Evolutionary conservation across 2,113 vertebrate species (phyloP).

Genomic region (Pampusana beccarii): DNA sequence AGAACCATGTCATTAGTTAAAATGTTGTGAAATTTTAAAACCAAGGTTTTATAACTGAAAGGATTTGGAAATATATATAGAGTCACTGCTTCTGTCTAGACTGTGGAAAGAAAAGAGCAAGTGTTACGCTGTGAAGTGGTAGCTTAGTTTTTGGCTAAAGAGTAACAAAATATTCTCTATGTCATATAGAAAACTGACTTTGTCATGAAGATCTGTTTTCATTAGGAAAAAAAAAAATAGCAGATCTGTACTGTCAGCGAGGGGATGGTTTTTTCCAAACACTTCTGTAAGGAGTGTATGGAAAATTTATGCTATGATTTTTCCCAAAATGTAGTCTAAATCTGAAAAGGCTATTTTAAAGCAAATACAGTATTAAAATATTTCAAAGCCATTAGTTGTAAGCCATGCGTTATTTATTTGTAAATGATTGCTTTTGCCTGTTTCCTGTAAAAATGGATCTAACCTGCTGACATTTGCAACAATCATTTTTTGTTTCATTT

Average conservation of each 20-base stretch:
- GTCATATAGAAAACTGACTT: neutral
- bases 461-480: constrained; percentile 4
- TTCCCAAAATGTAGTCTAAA: neutral
- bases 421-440: constrained; percentile 1
- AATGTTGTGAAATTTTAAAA: neutral
- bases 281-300: neutral
- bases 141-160: neutral
- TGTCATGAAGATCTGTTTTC: constrained; percentile 24
- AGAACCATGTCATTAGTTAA: neutral
- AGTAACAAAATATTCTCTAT: neutral
- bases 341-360: neutral
- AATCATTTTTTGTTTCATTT: constrained; percentile 21
- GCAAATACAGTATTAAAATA: neutral
- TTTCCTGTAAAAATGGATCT: constrained; percentile 28
- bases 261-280: neutral
- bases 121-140: neutral
- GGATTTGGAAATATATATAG: neutral
- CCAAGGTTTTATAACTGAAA: neutral
- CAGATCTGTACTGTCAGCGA: constrained; percentile 1
- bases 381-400: neutral
- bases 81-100: constrained; percentile 11
- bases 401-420: neutral
- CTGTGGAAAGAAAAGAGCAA: constrained; percentile 13
- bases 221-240: neutral
- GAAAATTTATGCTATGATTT: neutral